A percentile compares a stretch with the other conserved stretches of the same genome.
Conservation (phyloP, 2,888 invertebrate species). For the Celastrina argiolus region DNA sequence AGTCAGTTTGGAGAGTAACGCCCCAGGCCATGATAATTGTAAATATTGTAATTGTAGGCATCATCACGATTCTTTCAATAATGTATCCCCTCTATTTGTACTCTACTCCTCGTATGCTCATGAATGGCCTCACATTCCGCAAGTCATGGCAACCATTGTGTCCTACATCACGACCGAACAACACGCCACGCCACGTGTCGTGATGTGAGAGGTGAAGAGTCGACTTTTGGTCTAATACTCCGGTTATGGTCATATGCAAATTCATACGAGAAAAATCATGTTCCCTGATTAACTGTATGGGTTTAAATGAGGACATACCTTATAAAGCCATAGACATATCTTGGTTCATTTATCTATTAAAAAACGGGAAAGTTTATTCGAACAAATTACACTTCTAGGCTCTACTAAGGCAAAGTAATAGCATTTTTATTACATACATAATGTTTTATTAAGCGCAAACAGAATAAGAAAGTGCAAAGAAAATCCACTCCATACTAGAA, state of each 20-base stretch:
- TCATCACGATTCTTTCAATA: neutral
- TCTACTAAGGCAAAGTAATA: too few relatives aligned
- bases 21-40: too few relatives aligned
- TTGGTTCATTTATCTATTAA: neutral
- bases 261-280: constrained; percentile 39
- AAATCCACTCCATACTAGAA: too few relatives aligned
- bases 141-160: constrained; percentile 73
- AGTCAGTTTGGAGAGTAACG: too few relatives aligned
- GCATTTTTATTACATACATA: too few relatives aligned
- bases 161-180: constrained; percentile 60
- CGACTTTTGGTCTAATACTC: constrained; percentile 52
- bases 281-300: constrained; percentile 27
- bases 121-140: constrained; percentile 66
- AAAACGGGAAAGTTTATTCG: too few relatives aligned
- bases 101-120: constrained; percentile 37
- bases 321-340: neutral
- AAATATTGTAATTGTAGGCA: neutral
- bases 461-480: too few relatives aligned
- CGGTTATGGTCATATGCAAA: constrained; percentile 45
- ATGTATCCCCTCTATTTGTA: neutral
- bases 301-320: neutral
- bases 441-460: too few relatives aligned
- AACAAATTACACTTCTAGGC: too few relatives aligned
- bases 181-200: constrained; percentile 54
- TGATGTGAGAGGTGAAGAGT: constrained; percentile 65